Conservation (phyloP, 2,888 invertebrate genomes). For the Callyntrura guangdongensis region DNA sequence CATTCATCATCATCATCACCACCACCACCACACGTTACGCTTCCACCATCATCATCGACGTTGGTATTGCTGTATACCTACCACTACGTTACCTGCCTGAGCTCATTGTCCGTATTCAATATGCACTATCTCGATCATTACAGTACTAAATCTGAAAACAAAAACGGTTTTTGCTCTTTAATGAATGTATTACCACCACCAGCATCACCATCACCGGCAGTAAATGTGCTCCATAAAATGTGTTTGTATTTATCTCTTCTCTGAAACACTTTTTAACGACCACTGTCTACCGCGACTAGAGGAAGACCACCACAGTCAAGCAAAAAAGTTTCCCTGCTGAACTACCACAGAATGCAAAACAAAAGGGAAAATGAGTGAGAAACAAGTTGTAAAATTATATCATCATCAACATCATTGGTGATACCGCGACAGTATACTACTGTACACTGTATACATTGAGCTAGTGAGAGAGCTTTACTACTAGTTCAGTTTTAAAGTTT, state of each 20-base stretch:
- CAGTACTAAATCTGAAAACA: not conserved
- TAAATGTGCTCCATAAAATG: constrained; percentile 31
- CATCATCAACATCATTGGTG: not conserved
- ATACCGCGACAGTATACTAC: not conserved
- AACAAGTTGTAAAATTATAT: constrained; percentile 35
- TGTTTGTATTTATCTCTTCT: not conserved
- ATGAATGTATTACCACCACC: constrained; percentile 40
- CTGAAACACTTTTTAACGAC: not conserved
- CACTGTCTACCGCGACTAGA: not conserved
- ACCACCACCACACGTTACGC: not conserved
- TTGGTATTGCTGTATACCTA: not conserved
- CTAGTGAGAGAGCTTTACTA: constrained; percentile 10
- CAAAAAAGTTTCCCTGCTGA: constrained; percentile 27
- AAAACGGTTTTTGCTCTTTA: constrained; percentile 33
- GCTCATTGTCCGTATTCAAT: not conserved
- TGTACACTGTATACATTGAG: too few relatives aligned
- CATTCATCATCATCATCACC: constrained; percentile 29
- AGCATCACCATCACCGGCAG: not conserved
- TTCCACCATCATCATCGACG: too few relatives aligned
- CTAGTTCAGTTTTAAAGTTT: constrained; percentile 41
- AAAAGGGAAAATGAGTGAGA: constrained; percentile 38
- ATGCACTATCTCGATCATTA: not conserved
- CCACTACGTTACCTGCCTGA: not conserved
- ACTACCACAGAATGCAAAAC: constrained; percentile 22
- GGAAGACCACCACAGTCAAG: constrained; percentile 11